Percentiles rank a stretch among this genome's conserved stretches.
These are phyloP conservation scores for human DNA, from an alignment of 2,113 vertebrate species.

Conservation along the genomic window GRCh38 chr6:7829001-7829500, in stretches of 20 bases:
- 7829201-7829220: not conserved
- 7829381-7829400: not conserved
- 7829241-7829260: not conserved
- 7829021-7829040: conserved; percentile 74
- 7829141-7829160: conserved; percentile 76
- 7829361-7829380: not conserved
- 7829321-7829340: not conserved
- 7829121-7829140: conserved; percentile 66
- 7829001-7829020: conserved; percentile 61
- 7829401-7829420: not conserved
- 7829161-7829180: conserved; percentile 68
- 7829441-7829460: too few relatives aligned
- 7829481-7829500: too few relatives aligned
- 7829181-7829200: conserved; percentile 9
- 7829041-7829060: conserved; percentile 54
- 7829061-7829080: conserved; percentile 68
- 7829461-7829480: too few relatives aligned
- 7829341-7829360: not conserved
- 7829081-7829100: conserved; percentile 70
- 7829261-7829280: not conserved
- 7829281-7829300: not conserved
- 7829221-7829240: not conserved
- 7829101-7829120: conserved; percentile 74
- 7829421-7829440: too few relatives aligned
- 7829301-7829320: not conserved